A percentile compares a stretch with the other conserved stretches of the same genome.
These are phyloP conservation scores for Naso thynnoides DNA, from an alignment of 2,797 vertebrate species.

Conservation along the genomic window DNA sequence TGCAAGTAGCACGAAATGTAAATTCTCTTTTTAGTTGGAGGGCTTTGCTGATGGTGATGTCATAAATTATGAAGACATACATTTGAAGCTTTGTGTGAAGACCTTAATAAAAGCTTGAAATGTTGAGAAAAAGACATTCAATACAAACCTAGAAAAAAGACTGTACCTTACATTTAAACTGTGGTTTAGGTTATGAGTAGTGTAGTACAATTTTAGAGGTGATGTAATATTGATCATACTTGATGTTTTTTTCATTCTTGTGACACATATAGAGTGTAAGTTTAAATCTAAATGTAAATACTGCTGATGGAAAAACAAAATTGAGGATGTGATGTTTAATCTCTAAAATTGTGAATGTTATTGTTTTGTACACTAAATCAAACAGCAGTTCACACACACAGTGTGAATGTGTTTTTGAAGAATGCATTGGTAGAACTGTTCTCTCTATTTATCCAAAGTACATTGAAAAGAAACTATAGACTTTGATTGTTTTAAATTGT, in stretches of 20 bases:
- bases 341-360: not conserved
- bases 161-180: not conserved
- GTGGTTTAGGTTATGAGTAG: not conserved
- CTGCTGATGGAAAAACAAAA: conserved; percentile 11
- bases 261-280: not conserved
- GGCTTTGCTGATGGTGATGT: no score
- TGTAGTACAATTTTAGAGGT: not conserved
- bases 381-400: conserved; percentile 58
- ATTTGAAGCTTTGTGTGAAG: no score
- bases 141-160: no score
- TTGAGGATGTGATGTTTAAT: not conserved
- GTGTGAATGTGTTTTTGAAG: not conserved
- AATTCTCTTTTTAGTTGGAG: no score
- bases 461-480: not conserved
- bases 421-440: not conserved
- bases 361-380: conserved; percentile 15
- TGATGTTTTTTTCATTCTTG: not conserved
- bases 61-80: no score
- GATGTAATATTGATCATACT: not conserved
- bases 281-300: not conserved
- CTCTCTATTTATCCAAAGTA: not conserved
- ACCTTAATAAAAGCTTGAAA: no score
- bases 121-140: no score
- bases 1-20: no score
- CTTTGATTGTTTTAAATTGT: not conserved